Conservation (phyloP, 2,797 vertebrate genomes). For the Eupleurogrammus muticus region DNA sequence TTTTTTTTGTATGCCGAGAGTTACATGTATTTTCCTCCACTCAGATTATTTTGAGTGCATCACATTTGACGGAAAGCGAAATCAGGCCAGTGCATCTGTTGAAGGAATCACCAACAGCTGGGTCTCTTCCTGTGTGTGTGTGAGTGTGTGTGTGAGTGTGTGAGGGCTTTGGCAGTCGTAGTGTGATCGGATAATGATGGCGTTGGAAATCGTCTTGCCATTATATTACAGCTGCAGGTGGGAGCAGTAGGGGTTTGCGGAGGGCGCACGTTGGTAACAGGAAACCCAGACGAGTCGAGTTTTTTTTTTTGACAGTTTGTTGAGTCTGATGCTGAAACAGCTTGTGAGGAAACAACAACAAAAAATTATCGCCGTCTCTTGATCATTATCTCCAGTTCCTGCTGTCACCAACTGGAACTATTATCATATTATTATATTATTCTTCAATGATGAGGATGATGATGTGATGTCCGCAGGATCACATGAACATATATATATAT, state of each 20-base stretch:
- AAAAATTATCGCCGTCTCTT: background rate
- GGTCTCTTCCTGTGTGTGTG: background rate
- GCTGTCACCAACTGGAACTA: background rate
- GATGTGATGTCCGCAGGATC: background rate
- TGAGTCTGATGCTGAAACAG: background rate
- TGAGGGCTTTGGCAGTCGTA: background rate
- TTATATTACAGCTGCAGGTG: constrained; percentile 30
- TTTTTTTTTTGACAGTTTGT: constrained; percentile 14
- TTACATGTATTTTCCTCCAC: background rate
- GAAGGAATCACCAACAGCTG: constrained; percentile 16
- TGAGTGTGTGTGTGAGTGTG: background rate
- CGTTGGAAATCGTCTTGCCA: constrained; percentile 18
- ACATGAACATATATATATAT: constrained; percentile 2
- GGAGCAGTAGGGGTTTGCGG: constrained; percentile 1
- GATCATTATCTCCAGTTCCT: background rate
- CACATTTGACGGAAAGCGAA: constrained; percentile 26
- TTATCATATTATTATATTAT: background rate
- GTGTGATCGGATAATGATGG: constrained; percentile 23
- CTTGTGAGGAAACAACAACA: background rate
- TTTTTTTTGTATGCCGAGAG: background rate
- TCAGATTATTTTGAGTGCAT: constrained; percentile 2
- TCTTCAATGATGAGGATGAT: background rate
- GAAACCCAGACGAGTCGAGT: constrained; percentile 45
- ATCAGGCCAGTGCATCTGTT: constrained; percentile 6
- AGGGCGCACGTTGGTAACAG: constrained; percentile 35